Evolutionary conservation across 1,140 invertebrate genomes (phyloP).

Genomic region (Drosophila pseudoananassae): DNA sequence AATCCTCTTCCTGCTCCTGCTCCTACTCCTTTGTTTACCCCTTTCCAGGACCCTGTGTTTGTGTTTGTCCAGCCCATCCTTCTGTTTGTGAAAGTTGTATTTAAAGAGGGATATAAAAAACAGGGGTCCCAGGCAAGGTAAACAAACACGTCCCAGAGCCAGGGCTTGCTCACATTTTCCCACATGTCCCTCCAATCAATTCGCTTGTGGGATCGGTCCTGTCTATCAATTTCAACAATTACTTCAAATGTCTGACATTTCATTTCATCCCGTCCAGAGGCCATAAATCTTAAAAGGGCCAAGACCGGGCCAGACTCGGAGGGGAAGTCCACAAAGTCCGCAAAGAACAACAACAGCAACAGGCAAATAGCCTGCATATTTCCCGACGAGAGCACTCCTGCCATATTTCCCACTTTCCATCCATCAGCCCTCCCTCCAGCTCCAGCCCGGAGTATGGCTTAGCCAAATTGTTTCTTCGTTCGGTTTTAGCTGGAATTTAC

Average conservation of each 20-base stretch:
- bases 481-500: slow-evolving; percentile 65
- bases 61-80: slow-evolving; percentile 20
- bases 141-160: slow-evolving; percentile 23
- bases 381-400: slow-evolving; percentile 1
- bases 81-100: slow-evolving; percentile 38
- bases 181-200: slow-evolving; percentile 32
- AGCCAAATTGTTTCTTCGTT: slow-evolving; percentile 59
- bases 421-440: background rate
- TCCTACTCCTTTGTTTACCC: slow-evolving; percentile 27
- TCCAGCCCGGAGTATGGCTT: slow-evolving; percentile 7
- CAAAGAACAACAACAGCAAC: slow-evolving; percentile 51
- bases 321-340: background rate
- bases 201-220: slow-evolving; percentile 17
- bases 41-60: slow-evolving; percentile 2
- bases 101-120: slow-evolving; percentile 35
- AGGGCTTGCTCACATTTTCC: slow-evolving; percentile 27
- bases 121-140: slow-evolving; percentile 15
- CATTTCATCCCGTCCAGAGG: slow-evolving; percentile 37
- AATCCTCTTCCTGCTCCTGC: slow-evolving; percentile 13
- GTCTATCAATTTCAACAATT: slow-evolving; percentile 72
- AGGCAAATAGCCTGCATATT: slow-evolving; percentile 60
- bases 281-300: slow-evolving; percentile 68
- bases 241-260: slow-evolving; percentile 55
- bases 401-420: background rate
- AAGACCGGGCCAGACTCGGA: slow-evolving; percentile 34